Percentiles rank a stretch among this genome's conserved stretches.
Conservation (phyloP, 2,888 invertebrate species). For the Gastrophysa polygoni region DNA sequence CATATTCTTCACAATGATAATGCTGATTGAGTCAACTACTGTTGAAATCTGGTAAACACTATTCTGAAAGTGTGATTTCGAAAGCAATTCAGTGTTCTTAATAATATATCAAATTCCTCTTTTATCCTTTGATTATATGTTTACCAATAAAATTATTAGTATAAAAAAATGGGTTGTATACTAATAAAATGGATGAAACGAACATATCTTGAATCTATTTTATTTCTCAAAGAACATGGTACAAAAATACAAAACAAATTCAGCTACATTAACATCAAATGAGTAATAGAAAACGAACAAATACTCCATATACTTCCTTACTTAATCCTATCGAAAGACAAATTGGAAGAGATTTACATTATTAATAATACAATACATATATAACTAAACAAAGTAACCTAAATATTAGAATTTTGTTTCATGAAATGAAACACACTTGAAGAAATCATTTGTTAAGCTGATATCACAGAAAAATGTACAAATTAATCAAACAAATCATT, state of each 20-base stretch:
- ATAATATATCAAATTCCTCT: too few species aligned
- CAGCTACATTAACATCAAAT: slow-evolving; percentile 4
- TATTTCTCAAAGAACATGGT: slow-evolving; percentile 22
- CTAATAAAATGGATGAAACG: too few species aligned
- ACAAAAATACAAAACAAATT: slow-evolving; percentile 15
- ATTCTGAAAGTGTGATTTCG: too few species aligned
- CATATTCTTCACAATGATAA: too few species aligned
- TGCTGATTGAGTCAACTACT: too few species aligned
- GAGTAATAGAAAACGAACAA: background rate
- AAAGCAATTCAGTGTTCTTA: too few species aligned
- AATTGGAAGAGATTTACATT: slow-evolving; percentile 27
- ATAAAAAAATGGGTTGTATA: too few species aligned
- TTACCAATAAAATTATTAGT: too few species aligned
- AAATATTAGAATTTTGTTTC: slow-evolving; percentile 28
- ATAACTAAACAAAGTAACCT: slow-evolving; percentile 28
- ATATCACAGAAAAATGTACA: slow-evolving; percentile 56
- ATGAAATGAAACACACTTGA: slow-evolving; percentile 21
- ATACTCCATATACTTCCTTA: background rate
- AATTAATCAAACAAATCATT: slow-evolving; percentile 32
- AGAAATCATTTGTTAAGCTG: slow-evolving; percentile 50
- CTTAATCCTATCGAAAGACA: slow-evolving; percentile 37
- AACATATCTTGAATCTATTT: slow-evolving; percentile 6
- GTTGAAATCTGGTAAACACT: too few species aligned
- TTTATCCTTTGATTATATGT: too few species aligned
- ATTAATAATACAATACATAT: slow-evolving; percentile 23